Conservation (phyloP, 2,888 invertebrate species). For the Clitarchus hookeri region DNA sequence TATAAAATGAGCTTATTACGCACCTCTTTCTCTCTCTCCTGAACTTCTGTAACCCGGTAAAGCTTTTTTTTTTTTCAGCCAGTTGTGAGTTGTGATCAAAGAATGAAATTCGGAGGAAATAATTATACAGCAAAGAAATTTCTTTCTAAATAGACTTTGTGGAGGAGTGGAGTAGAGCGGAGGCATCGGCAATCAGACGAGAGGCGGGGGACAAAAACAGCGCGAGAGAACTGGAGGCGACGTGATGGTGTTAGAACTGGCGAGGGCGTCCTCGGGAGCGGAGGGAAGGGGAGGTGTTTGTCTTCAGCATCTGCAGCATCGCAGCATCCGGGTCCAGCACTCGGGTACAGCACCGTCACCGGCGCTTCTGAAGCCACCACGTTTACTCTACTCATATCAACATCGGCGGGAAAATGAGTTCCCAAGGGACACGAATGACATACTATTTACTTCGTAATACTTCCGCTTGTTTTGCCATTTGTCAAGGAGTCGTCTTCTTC, state of each 20-base stretch:
- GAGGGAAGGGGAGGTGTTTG: not conserved
- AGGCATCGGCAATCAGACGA: slow-evolving; percentile 20
- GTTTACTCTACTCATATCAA: no score
- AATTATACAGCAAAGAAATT: slow-evolving; percentile 35
- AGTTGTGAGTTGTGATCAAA: slow-evolving; percentile 27
- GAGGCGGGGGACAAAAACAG: slow-evolving; percentile 25
- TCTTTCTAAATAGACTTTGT: slow-evolving; percentile 35
- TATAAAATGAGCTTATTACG: slow-evolving; percentile 34
- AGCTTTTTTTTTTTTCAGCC: slow-evolving; percentile 26
- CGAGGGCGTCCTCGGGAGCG: no score
- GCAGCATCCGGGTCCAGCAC: not conserved
- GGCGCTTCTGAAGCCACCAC: not conserved
- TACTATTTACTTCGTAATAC: no score
- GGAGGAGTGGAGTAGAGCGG: slow-evolving; percentile 30
- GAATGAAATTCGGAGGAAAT: slow-evolving; percentile 34
- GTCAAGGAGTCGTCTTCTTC: no score
- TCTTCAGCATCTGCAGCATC: not conserved
- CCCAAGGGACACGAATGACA: no score
- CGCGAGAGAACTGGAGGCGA: not conserved
- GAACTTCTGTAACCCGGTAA: slow-evolving; percentile 8
- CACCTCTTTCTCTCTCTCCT: slow-evolving; percentile 25
- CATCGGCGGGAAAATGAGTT: no score
- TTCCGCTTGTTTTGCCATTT: no score
- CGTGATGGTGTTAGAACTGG: slow-evolving; percentile 10
- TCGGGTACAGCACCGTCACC: not conserved